Conservation (phyloP, 2,113 vertebrate species). For the Cinclus mexicanus region DNA sequence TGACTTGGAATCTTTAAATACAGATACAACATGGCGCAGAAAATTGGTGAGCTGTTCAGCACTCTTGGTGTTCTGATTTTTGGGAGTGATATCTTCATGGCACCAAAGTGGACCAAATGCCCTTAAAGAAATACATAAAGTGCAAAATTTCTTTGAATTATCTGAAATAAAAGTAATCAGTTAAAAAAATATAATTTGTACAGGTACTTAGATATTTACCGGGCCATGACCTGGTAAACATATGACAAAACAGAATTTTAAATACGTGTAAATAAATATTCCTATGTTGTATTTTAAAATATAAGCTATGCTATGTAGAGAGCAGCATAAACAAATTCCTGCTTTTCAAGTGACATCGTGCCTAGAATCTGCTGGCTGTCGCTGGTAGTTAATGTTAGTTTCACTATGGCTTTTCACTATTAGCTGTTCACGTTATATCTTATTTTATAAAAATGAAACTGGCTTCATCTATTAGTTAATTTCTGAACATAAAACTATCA, state of each 20-base stretch:
- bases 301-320: neutral
- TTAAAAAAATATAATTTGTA: neutral
- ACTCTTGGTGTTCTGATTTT: constrained; percentile 96
- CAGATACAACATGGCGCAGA: constrained; percentile 91
- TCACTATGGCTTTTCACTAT: neutral
- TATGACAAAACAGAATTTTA: neutral
- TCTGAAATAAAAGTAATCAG: neutral
- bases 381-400: neutral
- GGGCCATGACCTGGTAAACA: neutral
- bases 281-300: neutral
- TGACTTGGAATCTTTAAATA: constrained; percentile 96
- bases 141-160: neutral
- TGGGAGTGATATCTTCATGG: constrained; percentile 98
- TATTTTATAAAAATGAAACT: neutral
- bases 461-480: neutral
- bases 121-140: constrained; percentile 77
- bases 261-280: neutral
- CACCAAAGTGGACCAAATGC: constrained; percentile 96
- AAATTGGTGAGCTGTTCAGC: constrained; percentile 95
- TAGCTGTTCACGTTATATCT: neutral
- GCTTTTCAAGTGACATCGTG: neutral
- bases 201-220: neutral
- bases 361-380: neutral
- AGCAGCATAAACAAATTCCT: neutral
- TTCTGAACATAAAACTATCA: neutral